phyloP scores from a whole-genome alignment of 2,113 vertebrate genomes.

The Chionis minor region DNA sequence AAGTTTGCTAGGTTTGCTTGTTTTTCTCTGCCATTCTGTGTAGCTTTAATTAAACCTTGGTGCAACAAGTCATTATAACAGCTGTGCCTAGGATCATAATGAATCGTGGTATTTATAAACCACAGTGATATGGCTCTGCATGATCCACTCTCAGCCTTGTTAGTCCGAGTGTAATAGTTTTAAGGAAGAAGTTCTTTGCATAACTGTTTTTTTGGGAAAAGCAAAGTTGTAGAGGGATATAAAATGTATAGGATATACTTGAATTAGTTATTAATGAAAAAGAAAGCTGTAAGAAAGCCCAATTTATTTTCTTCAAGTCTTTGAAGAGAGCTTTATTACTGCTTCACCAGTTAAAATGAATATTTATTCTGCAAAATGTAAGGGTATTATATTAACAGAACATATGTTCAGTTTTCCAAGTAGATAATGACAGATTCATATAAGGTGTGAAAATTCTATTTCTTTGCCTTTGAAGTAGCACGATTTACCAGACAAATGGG shows the following conservation, averaged over 20 bases:
- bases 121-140: neutral
- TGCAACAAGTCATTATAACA: neutral
- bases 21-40: neutral
- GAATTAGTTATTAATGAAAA: neutral
- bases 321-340: neutral
- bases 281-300: neutral
- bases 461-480: neutral
- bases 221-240: neutral
- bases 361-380: neutral
- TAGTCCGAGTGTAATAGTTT: neutral
- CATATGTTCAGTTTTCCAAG: neutral
- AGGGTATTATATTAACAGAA: neutral
- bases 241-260: neutral
- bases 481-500: neutral
- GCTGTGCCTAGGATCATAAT: neutral
- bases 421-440: neutral
- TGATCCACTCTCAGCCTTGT: neutral
- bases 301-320: neutral
- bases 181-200: neutral
- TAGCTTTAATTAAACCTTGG: neutral
- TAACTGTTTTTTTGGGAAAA: neutral
- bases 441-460: neutral
- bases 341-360: neutral
- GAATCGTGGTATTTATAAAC: neutral
- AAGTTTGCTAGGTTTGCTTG: neutral